Evolutionary conservation across 1,140 invertebrate genomes (phyloP), one percentile per base, ranked within the genome.

Genomic region (Fopius arisanus): DNA sequence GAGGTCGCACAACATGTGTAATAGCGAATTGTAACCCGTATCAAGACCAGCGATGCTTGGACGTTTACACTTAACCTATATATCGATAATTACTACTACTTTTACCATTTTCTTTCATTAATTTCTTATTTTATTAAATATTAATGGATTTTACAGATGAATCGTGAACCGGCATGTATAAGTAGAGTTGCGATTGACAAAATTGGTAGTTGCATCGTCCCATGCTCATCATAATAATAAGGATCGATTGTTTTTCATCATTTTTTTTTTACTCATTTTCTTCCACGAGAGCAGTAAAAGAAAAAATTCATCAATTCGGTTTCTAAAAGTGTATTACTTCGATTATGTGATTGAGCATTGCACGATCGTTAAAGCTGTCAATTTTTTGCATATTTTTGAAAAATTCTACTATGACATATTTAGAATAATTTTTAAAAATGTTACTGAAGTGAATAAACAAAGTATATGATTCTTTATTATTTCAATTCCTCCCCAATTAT

Each of bases 31-130:
- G 85, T 87, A 87, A 88, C 84, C 83, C 78, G 83, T 72, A 84
- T 88, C 86, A 85, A 88, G 85, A 88, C 86, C 87, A 85, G 86
- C 85, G 79, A 75, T 87, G 87, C 86, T 87, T 87, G 86, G 84
- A 86, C 80, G 83, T 84, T 87, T 83, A 86, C 82, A 84, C 86
- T 87, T 88, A 82, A 88, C 83, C 87, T 87, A 88, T 83, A 81
- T 87, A 78, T 88, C 72, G 83, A 82, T 79, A 74, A 79, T 83
- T 84, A 78, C 82, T 77, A 28, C 59, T 29, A 16, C 40, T 51
- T 69, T n/a, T 9, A 29, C 63, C 31, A 48, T 68, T 28, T 12
- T 14, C 68, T 41, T 70, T 70, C 66, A 26, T 54, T 12, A 31
- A 16, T 26, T 23, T 14, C 12, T 29, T 66, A 54, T 68, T 14